Conservation (phyloP, 2,113 vertebrate genomes). For the Hemibagrus wyckioides region DNA sequence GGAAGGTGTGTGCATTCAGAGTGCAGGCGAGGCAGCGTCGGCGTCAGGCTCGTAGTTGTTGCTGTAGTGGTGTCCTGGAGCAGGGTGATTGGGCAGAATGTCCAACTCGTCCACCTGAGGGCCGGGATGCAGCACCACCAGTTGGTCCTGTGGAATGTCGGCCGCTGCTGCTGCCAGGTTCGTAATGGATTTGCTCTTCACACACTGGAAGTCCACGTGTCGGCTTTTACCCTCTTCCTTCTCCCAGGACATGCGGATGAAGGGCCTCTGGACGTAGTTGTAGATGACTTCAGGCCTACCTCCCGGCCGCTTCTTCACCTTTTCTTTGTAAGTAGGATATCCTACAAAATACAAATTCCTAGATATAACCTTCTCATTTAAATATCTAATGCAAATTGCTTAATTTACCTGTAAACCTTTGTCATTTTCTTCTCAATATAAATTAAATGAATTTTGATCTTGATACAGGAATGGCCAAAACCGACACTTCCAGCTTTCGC, state of each 20-base stretch:
- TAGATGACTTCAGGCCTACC: conserved; percentile 97
- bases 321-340: conserved; percentile 98
- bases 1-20: conserved; percentile 69
- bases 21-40: conserved; percentile 84
- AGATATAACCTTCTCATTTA: background rate
- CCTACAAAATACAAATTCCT: conserved; percentile 66
- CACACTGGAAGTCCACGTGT: conserved; percentile 98
- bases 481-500: background rate
- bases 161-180: conserved; percentile 93
- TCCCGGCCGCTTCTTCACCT: conserved; percentile 95
- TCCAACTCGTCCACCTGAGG: conserved; percentile 98
- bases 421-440: background rate
- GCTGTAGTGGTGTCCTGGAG: conserved; percentile 75
- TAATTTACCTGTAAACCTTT: background rate
- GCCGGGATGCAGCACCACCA: conserved; percentile 93
- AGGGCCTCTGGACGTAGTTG: conserved; percentile 97
- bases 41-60: conserved; percentile 85
- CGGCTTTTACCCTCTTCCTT: conserved; percentile 98
- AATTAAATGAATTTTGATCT: background rate
- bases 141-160: conserved; percentile 96
- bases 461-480: background rate
- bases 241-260: conserved; percentile 99
- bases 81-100: conserved; percentile 86
- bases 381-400: background rate
- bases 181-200: conserved; percentile 98